Evolutionary conservation across 2,113 vertebrate species (phyloP).

Genomic region (Etheostoma cragini): DNA sequence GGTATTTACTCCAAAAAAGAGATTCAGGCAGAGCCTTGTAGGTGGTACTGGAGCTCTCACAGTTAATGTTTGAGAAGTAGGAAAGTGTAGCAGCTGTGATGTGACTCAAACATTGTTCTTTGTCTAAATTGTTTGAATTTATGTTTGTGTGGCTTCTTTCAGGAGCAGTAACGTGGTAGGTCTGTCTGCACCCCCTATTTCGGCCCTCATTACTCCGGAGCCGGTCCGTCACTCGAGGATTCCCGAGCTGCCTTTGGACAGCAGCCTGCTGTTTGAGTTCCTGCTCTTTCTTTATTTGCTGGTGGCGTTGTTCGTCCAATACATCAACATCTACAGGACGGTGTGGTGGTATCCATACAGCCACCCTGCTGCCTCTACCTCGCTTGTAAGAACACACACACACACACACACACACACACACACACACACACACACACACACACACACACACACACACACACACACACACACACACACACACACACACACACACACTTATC

Average conservation of each 20-base stretch:
- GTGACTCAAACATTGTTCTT: neutral
- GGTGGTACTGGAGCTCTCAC: neutral
- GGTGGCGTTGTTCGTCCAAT: constrained; percentile 97
- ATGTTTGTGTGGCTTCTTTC: constrained; percentile 36
- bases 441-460: neutral
- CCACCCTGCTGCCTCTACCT: constrained; percentile 96
- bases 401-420: neutral
- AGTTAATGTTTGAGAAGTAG: neutral
- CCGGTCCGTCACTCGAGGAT: constrained; percentile 96
- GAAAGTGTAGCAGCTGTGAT: neutral
- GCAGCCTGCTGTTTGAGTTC: constrained; percentile 95
- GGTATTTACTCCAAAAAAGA: too few species aligned
- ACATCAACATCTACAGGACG: constrained; percentile 99
- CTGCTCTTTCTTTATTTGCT: constrained; percentile 96
- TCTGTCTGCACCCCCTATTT: constrained; percentile 93
- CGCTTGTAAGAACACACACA: constrained; percentile 84
- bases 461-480: too few species aligned
- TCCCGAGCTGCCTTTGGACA: constrained; percentile 94
- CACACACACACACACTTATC: too few species aligned
- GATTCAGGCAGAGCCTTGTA: neutral
- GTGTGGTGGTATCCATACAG: constrained; percentile 99
- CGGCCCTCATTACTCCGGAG: constrained; percentile 95
- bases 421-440: too few species aligned
- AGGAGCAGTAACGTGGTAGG: constrained; percentile 93
- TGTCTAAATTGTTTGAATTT: neutral